phyloP scores from a whole-genome alignment of 2,113 vertebrate species.

The Hipposideros armiger region DNA sequence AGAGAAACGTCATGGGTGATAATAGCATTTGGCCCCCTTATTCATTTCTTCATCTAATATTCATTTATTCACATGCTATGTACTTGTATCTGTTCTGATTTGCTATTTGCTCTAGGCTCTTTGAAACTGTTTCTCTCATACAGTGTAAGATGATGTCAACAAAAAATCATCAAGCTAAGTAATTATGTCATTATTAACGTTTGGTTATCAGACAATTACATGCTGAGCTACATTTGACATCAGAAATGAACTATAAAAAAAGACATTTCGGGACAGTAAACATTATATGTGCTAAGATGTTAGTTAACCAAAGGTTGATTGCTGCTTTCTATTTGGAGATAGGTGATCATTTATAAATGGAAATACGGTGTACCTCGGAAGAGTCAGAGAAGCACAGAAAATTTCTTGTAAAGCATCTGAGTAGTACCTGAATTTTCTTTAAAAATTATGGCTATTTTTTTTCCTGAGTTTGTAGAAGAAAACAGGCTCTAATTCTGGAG shows the following conservation, averaged over 20 bases:
- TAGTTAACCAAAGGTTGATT: background rate
- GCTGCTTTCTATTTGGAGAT: background rate
- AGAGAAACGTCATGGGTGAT: background rate
- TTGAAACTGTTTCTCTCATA: background rate
- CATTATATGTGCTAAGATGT: background rate
- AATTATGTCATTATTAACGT: conserved; percentile 7
- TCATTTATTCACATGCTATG: background rate
- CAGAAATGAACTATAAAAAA: background rate
- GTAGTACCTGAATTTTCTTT: background rate
- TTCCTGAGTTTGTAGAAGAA: background rate
- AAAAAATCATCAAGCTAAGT: background rate
- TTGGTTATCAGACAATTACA: background rate
- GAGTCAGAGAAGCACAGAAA: background rate
- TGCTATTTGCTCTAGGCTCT: background rate
- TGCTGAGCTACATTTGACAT: background rate
- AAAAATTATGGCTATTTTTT: conserved; percentile 13
- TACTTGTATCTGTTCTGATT: background rate
- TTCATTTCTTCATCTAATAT: background rate
- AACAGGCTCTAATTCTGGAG: background rate
- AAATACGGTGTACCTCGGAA: background rate
- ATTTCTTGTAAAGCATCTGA: background rate
- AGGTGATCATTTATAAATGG: background rate
- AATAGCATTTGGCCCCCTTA: background rate
- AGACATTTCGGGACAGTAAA: background rate
- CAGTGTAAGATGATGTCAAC: background rate